Evolutionary conservation across 2,888 invertebrate species (phyloP), one percentile per base, ranked within the genome.

Genomic region (Phyto melanocephala): DNA sequence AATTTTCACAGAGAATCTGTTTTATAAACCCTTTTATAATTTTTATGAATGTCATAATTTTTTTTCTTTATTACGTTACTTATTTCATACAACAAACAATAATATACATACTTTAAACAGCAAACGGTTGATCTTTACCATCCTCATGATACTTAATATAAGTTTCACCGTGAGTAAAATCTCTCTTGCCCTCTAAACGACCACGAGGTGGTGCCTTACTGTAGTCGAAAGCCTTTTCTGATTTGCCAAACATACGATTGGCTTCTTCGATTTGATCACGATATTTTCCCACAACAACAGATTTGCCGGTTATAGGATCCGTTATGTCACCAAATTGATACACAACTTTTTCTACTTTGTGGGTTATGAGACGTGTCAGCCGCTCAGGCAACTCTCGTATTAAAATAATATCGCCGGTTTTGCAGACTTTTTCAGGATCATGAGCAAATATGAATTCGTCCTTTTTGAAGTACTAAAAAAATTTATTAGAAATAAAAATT

Each of bases 261-360:
- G 93, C 92, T 86, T 92, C 93, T 56, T 95, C 95, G 81, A 96
- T 93, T 77, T 95, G 93, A 80, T 96, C 95, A 87, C 97, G 94
- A 88, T 95, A 97, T 87, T 92, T 92, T 81, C 93, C 93, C 65
- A 93, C 94, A 0, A 95, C 94, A 47, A 95, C 94, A 90, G 95
- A 95, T 88, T 96, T 96, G 15, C 95, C 95, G 52, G 95, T 95
- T 24, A 97, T 92, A 1, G 97, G 97, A 91, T 97, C 96, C n/a
- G 94, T 95, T 65, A 96, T 92, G 91, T 97, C 96, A 85, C 97
- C 97, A 86, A 95, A 92, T 1, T 95, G 95, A 90, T 95, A 96
- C 15, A 97, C 93, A 5, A 97, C 93, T 89, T 96, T 94, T 87
- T 95, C 92, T 0, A 97, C 94, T 92, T 94, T 93, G 88, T 97